These are phyloP conservation scores for Celastrina argiolus DNA, from an alignment of 2,888 invertebrate genomes.

Conservation along the genomic window DNA sequence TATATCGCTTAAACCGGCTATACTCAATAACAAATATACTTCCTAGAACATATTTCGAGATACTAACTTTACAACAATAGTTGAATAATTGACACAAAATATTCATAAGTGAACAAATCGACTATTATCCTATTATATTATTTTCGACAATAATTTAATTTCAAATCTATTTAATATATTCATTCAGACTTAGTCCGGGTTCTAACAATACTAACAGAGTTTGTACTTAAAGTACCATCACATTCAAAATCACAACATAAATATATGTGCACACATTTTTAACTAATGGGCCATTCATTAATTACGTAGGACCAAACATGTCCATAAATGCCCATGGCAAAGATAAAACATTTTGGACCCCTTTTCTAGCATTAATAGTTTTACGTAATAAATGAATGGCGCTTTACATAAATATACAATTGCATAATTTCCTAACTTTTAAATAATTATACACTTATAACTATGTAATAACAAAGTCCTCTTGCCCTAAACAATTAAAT, in stretches of 20 bases:
- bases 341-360: too few relatives aligned
- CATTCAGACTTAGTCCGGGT: constrained; percentile 44
- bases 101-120: too few relatives aligned
- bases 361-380: too few relatives aligned
- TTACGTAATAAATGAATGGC: too few relatives aligned
- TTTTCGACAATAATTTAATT: neutral
- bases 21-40: neutral
- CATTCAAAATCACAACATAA: constrained; percentile 40
- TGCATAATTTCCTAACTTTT: neutral
- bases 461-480: neutral
- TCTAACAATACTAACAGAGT: constrained; percentile 41
- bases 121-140: neutral
- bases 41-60: neutral
- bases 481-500: neutral
- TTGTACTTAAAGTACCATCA: constrained; percentile 66
- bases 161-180: neutral
- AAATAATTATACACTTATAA: neutral
- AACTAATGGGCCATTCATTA: too few relatives aligned
- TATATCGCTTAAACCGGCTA: neutral
- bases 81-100: constrained; percentile 1
- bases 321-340: too few relatives aligned
- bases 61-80: neutral
- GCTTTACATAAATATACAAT: too few relatives aligned
- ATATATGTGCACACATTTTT: constrained; percentile 35
- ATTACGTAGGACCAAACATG: too few relatives aligned